Percentiles rank a stretch among this genome's conserved stretches.
These are phyloP conservation scores for Neopelma chrysocephalum DNA, from an alignment of 2,797 vertebrate species.

Conservation along the genomic window DNA sequence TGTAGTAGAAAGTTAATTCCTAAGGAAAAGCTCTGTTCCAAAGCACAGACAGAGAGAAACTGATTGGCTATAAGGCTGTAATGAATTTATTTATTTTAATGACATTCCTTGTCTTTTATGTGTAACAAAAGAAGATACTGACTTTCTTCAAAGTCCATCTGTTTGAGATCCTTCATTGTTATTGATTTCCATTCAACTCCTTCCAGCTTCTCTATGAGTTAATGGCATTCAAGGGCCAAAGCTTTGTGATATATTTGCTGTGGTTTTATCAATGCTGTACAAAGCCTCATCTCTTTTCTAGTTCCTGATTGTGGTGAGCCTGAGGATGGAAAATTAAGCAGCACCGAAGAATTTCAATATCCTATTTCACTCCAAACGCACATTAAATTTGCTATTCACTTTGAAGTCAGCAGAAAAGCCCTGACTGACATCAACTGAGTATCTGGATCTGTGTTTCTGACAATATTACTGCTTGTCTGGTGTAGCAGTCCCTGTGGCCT, in stretches of 20 bases:
- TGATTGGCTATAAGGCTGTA: not conserved
- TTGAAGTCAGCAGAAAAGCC: conserved; percentile 53
- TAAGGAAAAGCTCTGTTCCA: not conserved
- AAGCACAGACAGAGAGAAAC: not conserved
- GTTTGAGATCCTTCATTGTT: conserved; percentile 22
- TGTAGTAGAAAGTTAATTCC: not conserved
- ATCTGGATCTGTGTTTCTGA: conserved; percentile 51
- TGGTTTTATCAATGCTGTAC: not conserved
- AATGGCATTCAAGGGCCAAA: conserved; percentile 33
- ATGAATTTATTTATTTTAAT: conserved; percentile 46
- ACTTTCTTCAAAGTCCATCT: conserved; percentile 40
- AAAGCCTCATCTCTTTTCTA: conserved; percentile 12
- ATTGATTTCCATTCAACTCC: conserved; percentile 40
- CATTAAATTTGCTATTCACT: conserved; percentile 55
- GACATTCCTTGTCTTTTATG: conserved; percentile 7
- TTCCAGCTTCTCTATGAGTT: conserved; percentile 15
- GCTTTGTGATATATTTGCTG: conserved; percentile 14
- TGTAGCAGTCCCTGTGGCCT: not conserved
- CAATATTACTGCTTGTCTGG: conserved; percentile 22
- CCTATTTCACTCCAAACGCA: conserved; percentile 28
- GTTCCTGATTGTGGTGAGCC: not conserved
- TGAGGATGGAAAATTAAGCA: conserved; percentile 25
- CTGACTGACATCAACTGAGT: conserved; percentile 42
- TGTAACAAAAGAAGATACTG: conserved; percentile 13
- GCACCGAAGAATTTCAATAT: conserved; percentile 34